Base-by-base conservation (phyloP, 2,888 invertebrate genomes). In the Laspeyria flexula region DNA sequence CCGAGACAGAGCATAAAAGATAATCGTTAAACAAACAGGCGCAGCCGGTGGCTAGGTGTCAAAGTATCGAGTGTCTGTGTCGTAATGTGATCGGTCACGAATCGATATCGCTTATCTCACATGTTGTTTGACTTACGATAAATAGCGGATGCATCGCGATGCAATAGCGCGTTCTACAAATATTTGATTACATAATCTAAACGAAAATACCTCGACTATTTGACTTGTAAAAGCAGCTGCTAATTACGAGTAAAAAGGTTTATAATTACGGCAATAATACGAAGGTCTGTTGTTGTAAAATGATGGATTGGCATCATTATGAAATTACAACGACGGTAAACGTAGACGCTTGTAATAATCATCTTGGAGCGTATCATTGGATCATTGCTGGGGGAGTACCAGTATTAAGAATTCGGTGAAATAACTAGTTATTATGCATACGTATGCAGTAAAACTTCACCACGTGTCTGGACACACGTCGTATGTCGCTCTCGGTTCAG, bases 401-500 rank as follows among this genome's bases (percentile, higher is more conserved):
- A 40, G 54, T 51, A 62, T 53, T 62, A 44, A 34, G 55, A 39
- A 52, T 43, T 43, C 56, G 31, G 25, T n/a, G 35, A 39, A 53
- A 38, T 47, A 58, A 46, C 44, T 55, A 54, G 50, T 65, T 61
- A 61, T 72, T 75, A 77, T 73, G 73, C 68, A 71, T 71, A 72
- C 55, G 46, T 64, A 59, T 66, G 67, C 57, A 69, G 73, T 72
- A 74, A 74, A 73, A 73, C 75, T 74, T 74, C 64, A 60, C 77
- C 83, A 81, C 82, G 83, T 85, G 85, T 75, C 62, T 52, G 63
- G 68, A 62, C 69, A 71, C 68, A 74, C 83, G 71, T 60, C 72
- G 71, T 69, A 74, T 82, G 90, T 87, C 90, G 84, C 85, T 81
- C 78, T 85, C 90, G 86, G 88, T 83, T 89, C 90, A 89, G 76